Base-by-base conservation (phyloP, 2,797 vertebrate genomes). In the Pogonophryne albipinna region DNA sequence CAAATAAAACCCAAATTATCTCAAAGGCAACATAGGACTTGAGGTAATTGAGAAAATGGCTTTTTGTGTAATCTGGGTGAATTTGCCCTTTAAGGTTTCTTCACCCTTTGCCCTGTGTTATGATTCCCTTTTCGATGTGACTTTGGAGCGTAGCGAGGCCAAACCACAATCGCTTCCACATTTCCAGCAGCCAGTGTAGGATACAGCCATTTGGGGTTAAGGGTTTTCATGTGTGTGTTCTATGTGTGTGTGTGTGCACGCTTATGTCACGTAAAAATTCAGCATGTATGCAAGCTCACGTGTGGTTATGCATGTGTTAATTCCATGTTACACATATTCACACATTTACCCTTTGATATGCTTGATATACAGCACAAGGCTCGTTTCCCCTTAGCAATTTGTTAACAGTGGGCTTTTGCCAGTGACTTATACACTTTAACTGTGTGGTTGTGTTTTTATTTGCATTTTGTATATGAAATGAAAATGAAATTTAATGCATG, bases 141-240 rank as follows among this genome's bases (percentile, higher is more conserved):
- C 53, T 15, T 16, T 41, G 46, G 16, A 51, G 44, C n/a, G 17
- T 14, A 61, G 62, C 57, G 23, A 67, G 64, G 75, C 57, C 20
- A 41, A 71, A 80, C 84, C 80, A 68, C 80, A 88, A 89, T 82
- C 49, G 41, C 80, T 89, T 84, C 80, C 90, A 89, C 75, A 83
- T 89, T 90, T 85, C 50, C 58, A 69, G 69, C 27, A 17, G 57
- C 57, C 60, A 2, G 53, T 4, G 27, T 52, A 4, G 19, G 47
- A 56, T 23, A 59, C 14, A 38, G 61, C 63, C 67, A 75, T 58
- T 41, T 76, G 62, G 60, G 34, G 13, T 62, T 79, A 19, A 38
- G 42, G 34, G 16, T 66, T 72, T 67, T 38, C 51, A 31, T 50
- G 2, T 66, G 20, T 42, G 9, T 66, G 44, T 65, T 49, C 17